Evolutionary conservation across 2,113 vertebrate genomes (phyloP), one percentile per base, ranked within the genome.

Genomic region (Speoplatyrhinus poulsoni): DNA sequence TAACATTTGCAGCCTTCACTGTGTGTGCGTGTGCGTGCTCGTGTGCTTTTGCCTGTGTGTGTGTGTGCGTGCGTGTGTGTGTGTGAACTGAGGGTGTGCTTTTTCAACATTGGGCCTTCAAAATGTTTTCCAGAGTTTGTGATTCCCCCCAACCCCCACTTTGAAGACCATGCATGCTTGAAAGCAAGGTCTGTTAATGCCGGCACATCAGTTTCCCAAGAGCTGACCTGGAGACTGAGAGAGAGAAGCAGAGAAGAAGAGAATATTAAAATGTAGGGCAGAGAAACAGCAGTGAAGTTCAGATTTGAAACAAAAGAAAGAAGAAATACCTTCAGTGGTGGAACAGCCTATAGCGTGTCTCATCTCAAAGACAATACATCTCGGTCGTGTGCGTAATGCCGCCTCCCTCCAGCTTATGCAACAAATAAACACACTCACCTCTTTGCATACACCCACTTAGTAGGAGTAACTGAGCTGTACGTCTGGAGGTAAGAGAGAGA

Each of bases 291-390:
- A 12, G 49, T 12, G 49, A 50, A 50, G 36, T 52, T 52, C 49
- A 54, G n/a, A 15, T 15, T 26, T 26, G 26, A 26, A 15, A 54
- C 3, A 16, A 6, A n/a, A 7, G n/a, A 54, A 54, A 13, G 3
- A 15, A 7, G 13, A 8, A 13, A 15, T 4, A 54, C 13, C 1
- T 52, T 52, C 13, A 12, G 13, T 11, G 13, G n/a, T n/a, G n/a
- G 13, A 54, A 16, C 15, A 19, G 19, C 19, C 19, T 1, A 19
- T 19, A 15, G 15, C 12, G 12, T 6, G 13, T 6, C 52, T 56
- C 13, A 53, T 46, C 62, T 54, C 4, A 65, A 41, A 58, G 50
- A 57, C 33, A 61, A 65, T 70, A 46, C 47, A 9, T 60, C 50
- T 9, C 41, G 7, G 11, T 12, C 67, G 11, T 60, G 41, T 50